Evolutionary conservation across 2,888 invertebrate genomes (phyloP), one percentile per base, ranked within the genome.

Genomic region (Candidula unifasciata): DNA sequence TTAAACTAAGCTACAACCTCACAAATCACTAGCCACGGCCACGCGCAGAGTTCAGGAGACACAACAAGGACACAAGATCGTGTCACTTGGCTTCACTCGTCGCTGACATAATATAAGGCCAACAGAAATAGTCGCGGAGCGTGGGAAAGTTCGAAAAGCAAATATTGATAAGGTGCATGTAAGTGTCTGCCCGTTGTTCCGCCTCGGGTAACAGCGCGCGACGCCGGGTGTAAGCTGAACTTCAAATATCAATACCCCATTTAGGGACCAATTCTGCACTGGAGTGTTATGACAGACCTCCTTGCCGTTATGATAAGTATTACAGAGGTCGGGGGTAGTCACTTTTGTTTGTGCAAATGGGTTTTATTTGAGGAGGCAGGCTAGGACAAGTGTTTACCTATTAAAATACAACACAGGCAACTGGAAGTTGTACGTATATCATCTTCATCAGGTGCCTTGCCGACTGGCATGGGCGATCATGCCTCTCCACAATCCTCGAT

Each of bases 101-200:
- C 16, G 27, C 10, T 71, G 21, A 76, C 74, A 35, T 76, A 76
- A 54, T 6, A 37, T 16, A 21, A 16, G n/a, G 54, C 74, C 54
- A 44, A 76, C 74, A 52, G 74, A 76, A 76, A 52, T 76, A 76
- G 74, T 54, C 52, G 54, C 52, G 30, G 74, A 76, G 54, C 74
- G 74, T 76, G 74, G 54, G 74, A 76, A 76, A 52, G 74, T 76
- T 52, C 2, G 54, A 27, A 13, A 30, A 76, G 54, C 27, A 18
- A 76, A 76, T 76, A 54, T 76, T 76, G 54, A 54, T 76, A 54
- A 76, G 74, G 54, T 76, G 74, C 54, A 76, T 37, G 27, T 76
- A 52, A 27, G 74, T 76, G 52, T 57, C 6, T 54, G 24, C 27
- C 16, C 16, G 37, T 52, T 44, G 44, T 27, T 13, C 0, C 13